Evolutionary conservation across 2,797 vertebrate species (phyloP).

Genomic region (Dromococcyx pavoninus): DNA sequence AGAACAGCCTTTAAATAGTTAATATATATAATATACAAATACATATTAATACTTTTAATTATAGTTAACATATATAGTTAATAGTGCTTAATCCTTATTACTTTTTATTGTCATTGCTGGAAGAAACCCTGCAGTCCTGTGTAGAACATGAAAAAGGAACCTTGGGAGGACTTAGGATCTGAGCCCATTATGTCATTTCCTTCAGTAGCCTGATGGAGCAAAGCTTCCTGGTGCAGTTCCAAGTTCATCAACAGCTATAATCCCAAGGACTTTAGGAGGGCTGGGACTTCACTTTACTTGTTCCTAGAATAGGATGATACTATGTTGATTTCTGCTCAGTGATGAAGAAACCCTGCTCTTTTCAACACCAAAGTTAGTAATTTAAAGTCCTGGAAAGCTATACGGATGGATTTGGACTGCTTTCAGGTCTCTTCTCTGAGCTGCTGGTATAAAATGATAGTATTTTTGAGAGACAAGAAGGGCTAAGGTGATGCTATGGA

Average conservation of each 20-base stretch:
- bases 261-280: background rate
- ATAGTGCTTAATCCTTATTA: background rate
- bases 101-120: background rate
- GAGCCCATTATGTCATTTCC: background rate
- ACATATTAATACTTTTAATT: no score
- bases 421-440: background rate
- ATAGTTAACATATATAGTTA: no score
- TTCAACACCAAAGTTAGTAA: background rate
- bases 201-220: background rate
- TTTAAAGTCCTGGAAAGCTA: background rate
- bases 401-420: rapidly evolving
- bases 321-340: background rate
- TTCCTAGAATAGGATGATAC: background rate
- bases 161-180: background rate
- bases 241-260: background rate
- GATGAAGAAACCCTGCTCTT: background rate
- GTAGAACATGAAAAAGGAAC: background rate
- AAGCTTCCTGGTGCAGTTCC: background rate
- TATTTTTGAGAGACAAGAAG: background rate
- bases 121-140: background rate
- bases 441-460: background rate
- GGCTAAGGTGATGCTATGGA: background rate
- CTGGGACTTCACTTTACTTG: background rate
- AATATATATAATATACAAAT: no score
- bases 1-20: background rate